phyloP scores from a whole-genome alignment of 2,888 invertebrate genomes.

The Drosophila yooni region DNA sequence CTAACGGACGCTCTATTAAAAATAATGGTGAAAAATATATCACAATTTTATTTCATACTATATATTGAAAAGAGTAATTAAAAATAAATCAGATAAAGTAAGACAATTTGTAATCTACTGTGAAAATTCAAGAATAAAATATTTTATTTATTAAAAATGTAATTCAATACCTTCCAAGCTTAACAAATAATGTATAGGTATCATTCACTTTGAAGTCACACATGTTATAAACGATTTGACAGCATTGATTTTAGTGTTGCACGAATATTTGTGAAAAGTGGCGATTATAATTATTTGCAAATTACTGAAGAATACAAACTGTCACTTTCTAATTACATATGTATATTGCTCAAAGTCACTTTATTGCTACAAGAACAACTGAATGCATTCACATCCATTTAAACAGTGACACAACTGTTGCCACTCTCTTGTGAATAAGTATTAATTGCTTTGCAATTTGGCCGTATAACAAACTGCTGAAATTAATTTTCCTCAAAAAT shows the following conservation, averaged over 20 bases:
- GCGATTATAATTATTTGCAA: background rate
- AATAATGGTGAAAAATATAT: background rate
- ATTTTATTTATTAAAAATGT: background rate
- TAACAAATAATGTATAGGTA: background rate
- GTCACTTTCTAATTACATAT: background rate
- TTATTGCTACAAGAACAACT: background rate
- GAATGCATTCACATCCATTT: background rate
- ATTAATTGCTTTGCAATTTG: constrained; percentile 17
- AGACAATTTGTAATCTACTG: background rate
- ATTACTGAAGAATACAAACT: background rate
- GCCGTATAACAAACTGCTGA: constrained; percentile 10
- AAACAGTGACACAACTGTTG: constrained; percentile 10
- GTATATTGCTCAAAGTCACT: background rate
- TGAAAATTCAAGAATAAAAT: background rate
- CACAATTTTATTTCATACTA: background rate
- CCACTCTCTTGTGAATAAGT: constrained; percentile 28
- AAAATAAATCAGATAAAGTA: background rate
- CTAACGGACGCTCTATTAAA: constrained; percentile 18
- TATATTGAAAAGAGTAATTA: background rate
- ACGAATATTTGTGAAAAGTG: background rate
- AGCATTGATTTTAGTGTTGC: background rate
- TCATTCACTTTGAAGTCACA: background rate
- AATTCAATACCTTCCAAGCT: background rate
- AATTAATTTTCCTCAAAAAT: constrained; percentile 59
- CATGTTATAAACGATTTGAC: background rate